Percentiles rank a stretch among this genome's conserved stretches.
Evolutionary conservation across 2,888 invertebrate species (phyloP).

Genomic region (Diploptera punctata): DNA sequence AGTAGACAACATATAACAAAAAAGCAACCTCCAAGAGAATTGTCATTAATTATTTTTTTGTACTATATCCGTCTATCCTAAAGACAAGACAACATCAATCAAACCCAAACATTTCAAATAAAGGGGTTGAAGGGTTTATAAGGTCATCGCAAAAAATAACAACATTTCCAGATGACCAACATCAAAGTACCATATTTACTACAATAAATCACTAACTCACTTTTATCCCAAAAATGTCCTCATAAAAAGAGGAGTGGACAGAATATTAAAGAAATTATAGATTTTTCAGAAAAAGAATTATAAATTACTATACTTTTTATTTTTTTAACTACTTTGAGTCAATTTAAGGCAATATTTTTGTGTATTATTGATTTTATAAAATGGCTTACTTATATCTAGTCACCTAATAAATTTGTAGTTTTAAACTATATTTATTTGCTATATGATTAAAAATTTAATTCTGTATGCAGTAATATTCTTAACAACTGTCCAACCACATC

Average conservation of each 20-base stretch:
- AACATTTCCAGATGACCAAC: not conserved
- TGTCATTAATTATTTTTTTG: slow-evolving; percentile 13
- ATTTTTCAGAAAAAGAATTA: too few species aligned
- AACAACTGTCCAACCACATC: slow-evolving; percentile 25
- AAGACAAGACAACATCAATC: slow-evolving; percentile 19
- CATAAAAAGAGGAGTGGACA: slow-evolving; percentile 28
- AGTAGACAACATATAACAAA: slow-evolving; percentile 28
- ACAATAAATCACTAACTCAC: slow-evolving; percentile 25
- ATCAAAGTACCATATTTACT: slow-evolving; percentile 9
- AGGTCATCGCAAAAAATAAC: slow-evolving; percentile 13
- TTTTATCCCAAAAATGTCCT: slow-evolving; percentile 29
- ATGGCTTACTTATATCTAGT: too few species aligned
- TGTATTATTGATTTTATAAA: too few species aligned
- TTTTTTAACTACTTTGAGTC: too few species aligned
- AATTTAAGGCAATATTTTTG: too few species aligned
- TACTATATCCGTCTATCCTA: slow-evolving; percentile 14
- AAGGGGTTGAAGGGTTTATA: not conserved
- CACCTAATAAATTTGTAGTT: too few species aligned
- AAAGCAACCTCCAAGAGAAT: slow-evolving; percentile 30
- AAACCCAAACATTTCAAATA: slow-evolving; percentile 7
- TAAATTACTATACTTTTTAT: too few species aligned
- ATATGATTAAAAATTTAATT: not conserved
- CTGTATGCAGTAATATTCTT: not conserved
- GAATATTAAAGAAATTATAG: slow-evolving; percentile 18
- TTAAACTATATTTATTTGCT: too few species aligned